Percentiles rank a stretch among this genome's conserved stretches.
Evolutionary conservation across 2,888 invertebrate species (phyloP).

Genomic region (Synanthedon vespiformis): DNA sequence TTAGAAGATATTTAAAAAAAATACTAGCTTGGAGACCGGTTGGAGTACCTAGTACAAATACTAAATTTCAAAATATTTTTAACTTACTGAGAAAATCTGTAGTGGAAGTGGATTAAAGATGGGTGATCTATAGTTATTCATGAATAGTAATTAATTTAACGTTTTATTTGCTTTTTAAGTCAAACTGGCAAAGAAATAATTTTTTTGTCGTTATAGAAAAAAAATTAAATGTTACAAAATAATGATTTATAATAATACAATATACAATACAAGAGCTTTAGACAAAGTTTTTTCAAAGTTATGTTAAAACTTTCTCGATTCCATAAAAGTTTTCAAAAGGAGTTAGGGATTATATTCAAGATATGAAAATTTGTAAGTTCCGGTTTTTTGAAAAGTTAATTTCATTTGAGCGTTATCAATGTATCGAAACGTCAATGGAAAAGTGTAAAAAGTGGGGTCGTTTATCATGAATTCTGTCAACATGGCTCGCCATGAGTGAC

Average conservation of each 20-base stretch:
- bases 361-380: not conserved
- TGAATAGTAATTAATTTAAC: too few species aligned
- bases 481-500: constrained; percentile 51
- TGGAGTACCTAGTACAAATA: too few species aligned
- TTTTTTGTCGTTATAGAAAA: too few species aligned
- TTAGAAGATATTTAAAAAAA: constrained; percentile 19
- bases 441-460: constrained; percentile 51
- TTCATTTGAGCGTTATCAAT: constrained; percentile 11
- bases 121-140: too few species aligned
- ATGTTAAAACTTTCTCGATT: constrained; percentile 9
- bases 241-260: constrained; percentile 45
- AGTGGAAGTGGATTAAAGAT: too few species aligned
- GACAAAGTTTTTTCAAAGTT: constrained; percentile 36
- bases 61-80: too few species aligned
- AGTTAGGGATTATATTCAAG: constrained; percentile 1
- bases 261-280: constrained; percentile 29
- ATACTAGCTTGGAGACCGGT: too few species aligned
- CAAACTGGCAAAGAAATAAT: too few species aligned
- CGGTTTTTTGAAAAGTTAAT: constrained; percentile 12
- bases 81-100: too few species aligned
- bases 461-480: constrained; percentile 62
- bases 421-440: constrained; percentile 30
- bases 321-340: too few species aligned
- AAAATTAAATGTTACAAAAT: constrained; percentile 16
- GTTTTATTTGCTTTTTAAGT: too few species aligned